Evolutionary conservation across 2,113 vertebrate species (phyloP).

Genomic region (Aldabrachelys gigantea): DNA sequence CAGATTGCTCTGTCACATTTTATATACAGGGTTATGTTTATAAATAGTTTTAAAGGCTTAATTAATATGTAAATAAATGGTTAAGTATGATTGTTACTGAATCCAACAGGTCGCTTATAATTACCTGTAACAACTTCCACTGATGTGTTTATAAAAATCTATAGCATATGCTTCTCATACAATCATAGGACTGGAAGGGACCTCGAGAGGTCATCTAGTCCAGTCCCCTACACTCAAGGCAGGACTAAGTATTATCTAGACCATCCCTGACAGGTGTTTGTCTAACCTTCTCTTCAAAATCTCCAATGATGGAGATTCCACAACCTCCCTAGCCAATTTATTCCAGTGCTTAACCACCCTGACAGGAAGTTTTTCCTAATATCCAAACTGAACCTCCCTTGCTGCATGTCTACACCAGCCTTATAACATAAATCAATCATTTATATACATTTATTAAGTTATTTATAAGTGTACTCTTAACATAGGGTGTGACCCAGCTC

Average conservation of each 20-base stretch:
- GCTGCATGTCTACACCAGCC: not conserved
- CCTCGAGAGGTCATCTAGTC: too few species aligned
- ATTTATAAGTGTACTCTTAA: not conserved
- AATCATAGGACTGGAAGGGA: too few species aligned
- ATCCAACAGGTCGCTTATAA: not conserved
- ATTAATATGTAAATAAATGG: not conserved
- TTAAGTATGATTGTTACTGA: not conserved
- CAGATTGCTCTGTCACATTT: not conserved
- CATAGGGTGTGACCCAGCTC: not conserved
- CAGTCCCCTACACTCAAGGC: too few species aligned
- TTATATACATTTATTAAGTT: not conserved
- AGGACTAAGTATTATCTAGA: too few species aligned
- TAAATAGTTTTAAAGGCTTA: not conserved
- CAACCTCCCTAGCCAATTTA: too few species aligned
- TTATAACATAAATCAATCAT: not conserved
- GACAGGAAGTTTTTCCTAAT: too few species aligned
- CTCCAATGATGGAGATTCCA: too few species aligned
- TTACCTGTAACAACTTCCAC: not conserved
- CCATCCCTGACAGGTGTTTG: too few species aligned
- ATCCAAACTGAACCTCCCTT: too few species aligned
- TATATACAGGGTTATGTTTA: not conserved
- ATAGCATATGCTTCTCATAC: not conserved
- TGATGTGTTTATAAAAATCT: conserved; percentile 13
- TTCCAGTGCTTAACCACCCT: too few species aligned
- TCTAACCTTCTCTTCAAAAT: too few species aligned